Evolutionary conservation across 1,140 invertebrate genomes (phyloP), one percentile per base, ranked within the genome.

Genomic region (Drosophila littoralis): DNA sequence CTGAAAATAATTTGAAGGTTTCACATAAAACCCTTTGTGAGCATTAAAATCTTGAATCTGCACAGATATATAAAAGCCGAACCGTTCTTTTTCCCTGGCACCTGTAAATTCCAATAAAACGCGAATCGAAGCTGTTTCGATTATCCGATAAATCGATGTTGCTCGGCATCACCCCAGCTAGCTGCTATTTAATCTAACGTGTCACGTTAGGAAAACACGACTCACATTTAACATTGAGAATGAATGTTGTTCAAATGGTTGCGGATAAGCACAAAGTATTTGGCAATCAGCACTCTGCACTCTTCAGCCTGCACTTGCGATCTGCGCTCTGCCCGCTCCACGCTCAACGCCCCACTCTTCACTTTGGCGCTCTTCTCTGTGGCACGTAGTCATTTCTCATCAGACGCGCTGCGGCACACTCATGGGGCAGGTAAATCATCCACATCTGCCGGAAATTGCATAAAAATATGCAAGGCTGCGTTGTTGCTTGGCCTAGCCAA

Each of bases 371-470:
- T n/a, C 17, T 13, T 52, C 35, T 45, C 40, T 51, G 38, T 51
- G 46, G 28, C 55, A 68, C 66, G 63, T 43, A 66, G 51, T 66
- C 63, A 54, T 45, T 61, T 66, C 54, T 40, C 48, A 52, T 64
- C 42, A 42, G 46, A 17, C 32, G 38, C 55, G 55, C 42, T 60
- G 64, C 65, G 77, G 79, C 82, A 86, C 78, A 65, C 85, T 80
- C 83, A 88, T 78, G 77, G 75, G 63, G 60, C 69, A 74, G 69
- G 65, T 88, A 88, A 89, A 89, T 89, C 84, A 89, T 89, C 75
- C 77, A 89, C 84, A 89, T 89, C 84, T 89, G 85, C 84, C 84
- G 84, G 84, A 89, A 89, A 89, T 89, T 89, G 84, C 84, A 89
- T 84, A 89, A 89, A 86, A 86, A 79, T 88, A 83, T 86, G 82